Conservation (phyloP, 2,888 invertebrate species). For the Eupithecia inturbata region DNA sequence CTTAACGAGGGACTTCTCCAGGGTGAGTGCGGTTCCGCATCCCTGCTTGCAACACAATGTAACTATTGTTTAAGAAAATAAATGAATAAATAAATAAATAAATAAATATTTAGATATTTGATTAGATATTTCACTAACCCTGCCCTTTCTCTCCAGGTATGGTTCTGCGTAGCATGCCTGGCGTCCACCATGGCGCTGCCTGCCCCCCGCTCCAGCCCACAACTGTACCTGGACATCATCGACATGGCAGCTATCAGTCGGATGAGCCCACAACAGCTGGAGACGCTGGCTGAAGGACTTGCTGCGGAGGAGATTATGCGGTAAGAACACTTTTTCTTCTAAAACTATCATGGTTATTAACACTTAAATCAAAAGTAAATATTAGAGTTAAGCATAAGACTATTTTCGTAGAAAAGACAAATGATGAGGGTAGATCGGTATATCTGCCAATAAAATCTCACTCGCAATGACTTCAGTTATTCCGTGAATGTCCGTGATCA, state of each 20-base stretch:
- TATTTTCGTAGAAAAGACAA: neutral
- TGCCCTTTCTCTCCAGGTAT: slow-evolving; percentile 56
- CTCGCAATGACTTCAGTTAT: neutral
- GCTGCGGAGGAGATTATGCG: slow-evolving; percentile 81
- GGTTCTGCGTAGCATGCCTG: slow-evolving; percentile 70
- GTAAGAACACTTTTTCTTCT: slow-evolving; percentile 48
- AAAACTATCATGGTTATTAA: too few relatives aligned
- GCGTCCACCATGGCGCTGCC: slow-evolving; percentile 64
- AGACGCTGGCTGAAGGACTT: slow-evolving; percentile 75
- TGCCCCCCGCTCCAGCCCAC: slow-evolving; percentile 56
- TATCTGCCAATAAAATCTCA: neutral
- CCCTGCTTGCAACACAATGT: too few relatives aligned
- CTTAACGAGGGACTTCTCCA: too few relatives aligned
- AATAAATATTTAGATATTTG: too few relatives aligned
- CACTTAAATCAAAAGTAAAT: too few relatives aligned
- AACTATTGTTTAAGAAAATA: neutral
- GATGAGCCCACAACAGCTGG: slow-evolving; percentile 78
- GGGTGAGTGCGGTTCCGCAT: too few relatives aligned
- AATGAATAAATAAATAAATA: too few relatives aligned
- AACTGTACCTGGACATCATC: slow-evolving; percentile 70
- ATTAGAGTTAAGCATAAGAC: too few relatives aligned
- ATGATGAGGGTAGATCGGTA: neutral
- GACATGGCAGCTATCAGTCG: slow-evolving; percentile 81
- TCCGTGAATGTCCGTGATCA: neutral
- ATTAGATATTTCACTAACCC: neutral